These are phyloP conservation scores for Halcyon leucocephala DNA, from an alignment of 2,797 vertebrate species.

Conservation along the genomic window DNA sequence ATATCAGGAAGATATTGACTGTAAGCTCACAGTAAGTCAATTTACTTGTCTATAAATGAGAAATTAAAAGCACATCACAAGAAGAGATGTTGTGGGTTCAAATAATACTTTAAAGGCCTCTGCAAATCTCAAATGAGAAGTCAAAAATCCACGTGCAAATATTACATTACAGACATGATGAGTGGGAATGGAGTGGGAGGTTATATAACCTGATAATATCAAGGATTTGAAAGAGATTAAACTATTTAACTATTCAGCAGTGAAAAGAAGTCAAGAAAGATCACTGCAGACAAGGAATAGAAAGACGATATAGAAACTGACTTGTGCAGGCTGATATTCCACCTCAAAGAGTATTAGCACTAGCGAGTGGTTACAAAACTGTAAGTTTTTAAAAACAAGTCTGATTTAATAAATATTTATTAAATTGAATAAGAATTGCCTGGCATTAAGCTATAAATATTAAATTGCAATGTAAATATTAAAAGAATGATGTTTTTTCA, in stretches of 20 bases:
- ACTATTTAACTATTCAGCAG: slow-evolving; percentile 50
- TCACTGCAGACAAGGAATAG: slow-evolving; percentile 27
- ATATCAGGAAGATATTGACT: neutral
- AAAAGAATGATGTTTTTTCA: slow-evolving; percentile 53
- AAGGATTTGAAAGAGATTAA: slow-evolving; percentile 35
- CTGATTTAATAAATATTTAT: slow-evolving; percentile 69
- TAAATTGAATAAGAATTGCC: slow-evolving; percentile 42
- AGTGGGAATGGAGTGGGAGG: slow-evolving; percentile 52
- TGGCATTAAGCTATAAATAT: slow-evolving; percentile 58
- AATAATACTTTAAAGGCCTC: neutral
- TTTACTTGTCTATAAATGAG: slow-evolving; percentile 5
- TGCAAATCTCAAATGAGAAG: slow-evolving; percentile 12
- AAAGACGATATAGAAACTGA: slow-evolving; percentile 38
- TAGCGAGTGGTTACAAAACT: slow-evolving; percentile 59
- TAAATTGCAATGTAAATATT: slow-evolving; percentile 40
- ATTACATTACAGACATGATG: neutral
- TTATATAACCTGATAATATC: slow-evolving; percentile 57
- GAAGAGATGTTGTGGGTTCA: neutral
- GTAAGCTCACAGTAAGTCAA: neutral
- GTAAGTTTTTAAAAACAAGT: slow-evolving; percentile 14
- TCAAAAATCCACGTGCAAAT: slow-evolving; percentile 3
- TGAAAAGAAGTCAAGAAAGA: slow-evolving; percentile 54
- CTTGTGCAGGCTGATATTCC: neutral
- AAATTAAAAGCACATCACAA: neutral
- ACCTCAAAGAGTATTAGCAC: slow-evolving; percentile 32